Evolutionary conservation across 2,113 vertebrate species (phyloP).

Genomic region (Dermatemys mawii): DNA sequence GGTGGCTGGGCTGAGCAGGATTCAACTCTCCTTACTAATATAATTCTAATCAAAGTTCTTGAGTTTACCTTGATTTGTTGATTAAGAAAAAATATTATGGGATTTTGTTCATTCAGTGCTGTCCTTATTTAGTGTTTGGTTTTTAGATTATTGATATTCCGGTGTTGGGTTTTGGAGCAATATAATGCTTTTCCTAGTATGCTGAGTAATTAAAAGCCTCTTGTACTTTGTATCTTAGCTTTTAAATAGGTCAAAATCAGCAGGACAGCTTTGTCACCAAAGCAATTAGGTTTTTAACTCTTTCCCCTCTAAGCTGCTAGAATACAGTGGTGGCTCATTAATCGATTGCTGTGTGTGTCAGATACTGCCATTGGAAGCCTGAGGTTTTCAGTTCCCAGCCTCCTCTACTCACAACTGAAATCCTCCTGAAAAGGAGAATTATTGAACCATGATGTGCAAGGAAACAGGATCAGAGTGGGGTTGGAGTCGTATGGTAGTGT

Average conservation of each 20-base stretch:
- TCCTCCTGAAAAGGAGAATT: neutral
- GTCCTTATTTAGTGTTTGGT: neutral
- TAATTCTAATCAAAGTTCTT: constrained; percentile 38
- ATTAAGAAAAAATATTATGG: neutral
- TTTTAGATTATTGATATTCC: constrained; percentile 52
- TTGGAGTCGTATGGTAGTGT: neutral
- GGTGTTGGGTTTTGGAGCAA: constrained; percentile 45
- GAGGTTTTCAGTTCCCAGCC: neutral
- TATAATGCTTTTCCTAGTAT: constrained; percentile 34
- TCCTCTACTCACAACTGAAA: neutral
- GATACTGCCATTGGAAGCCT: neutral
- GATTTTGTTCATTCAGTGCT: neutral
- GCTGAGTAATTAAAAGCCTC: constrained; percentile 54
- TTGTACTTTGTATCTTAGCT: constrained; percentile 63
- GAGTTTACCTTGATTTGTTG: constrained; percentile 3
- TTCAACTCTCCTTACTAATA: constrained; percentile 41
- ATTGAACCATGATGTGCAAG: neutral
- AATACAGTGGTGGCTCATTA: neutral
- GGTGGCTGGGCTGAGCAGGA: constrained; percentile 28
- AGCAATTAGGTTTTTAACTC: constrained; percentile 75
- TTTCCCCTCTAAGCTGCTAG: neutral
- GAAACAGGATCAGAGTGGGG: constrained; percentile 3
- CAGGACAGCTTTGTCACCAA: constrained; percentile 68
- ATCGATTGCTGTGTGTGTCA: neutral
- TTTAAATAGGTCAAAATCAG: constrained; percentile 77